Base-by-base conservation (phyloP, 1,140 invertebrate species). In the Melanaphis sacchari region DNA sequence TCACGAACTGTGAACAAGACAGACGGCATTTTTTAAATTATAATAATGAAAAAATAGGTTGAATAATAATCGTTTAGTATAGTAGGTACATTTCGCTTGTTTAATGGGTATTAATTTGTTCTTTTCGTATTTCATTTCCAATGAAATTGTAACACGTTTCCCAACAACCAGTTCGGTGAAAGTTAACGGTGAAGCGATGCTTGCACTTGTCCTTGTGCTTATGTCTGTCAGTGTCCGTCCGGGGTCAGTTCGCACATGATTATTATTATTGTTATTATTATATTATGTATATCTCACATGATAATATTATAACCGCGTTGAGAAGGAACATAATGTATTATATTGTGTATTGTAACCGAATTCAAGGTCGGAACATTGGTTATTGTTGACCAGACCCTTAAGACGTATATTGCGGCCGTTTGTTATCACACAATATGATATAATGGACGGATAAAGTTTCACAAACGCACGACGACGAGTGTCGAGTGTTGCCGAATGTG, bases 181-280 rank as follows among this genome's bases (percentile, higher is more conserved):
- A 93, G 91, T 91, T 38, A 87, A 18, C 59, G n/a, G 41, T 38
- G 38, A 43, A 24, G 26, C 90, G 90, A 49, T 41, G 46, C 91
- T 93, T 84, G 81, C 91, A 93, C 81, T 84, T 93, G 91, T 93
- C 91, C 91, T 93, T 85, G 90, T 49, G 91, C 91, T 93, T 84
- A 54, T 49, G 91, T 84, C 91, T n/a, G 81, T 93, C 91, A 93
- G 49, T 40, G 91, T 85, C 91, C 81, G 81, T 93, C 91, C 91
- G 91, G 91, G 91, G 91, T 93, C 81, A 54, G 54, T 85, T 81
- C 31, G 91, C 54, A 93, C 66, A 82, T 81, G 76, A 76, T 81
- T 82, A 93, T 82, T 52, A 92, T 92, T 49, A 40, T 91, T 54
- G 59, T 40, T 54, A 49, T 49, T 89, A 52, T 89, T n/a, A n/a